Percentiles rank a stretch among this genome's conserved stretches.
Conservation (phyloP, 2,888 invertebrate species). For the Sphecodes monilicornis region DNA sequence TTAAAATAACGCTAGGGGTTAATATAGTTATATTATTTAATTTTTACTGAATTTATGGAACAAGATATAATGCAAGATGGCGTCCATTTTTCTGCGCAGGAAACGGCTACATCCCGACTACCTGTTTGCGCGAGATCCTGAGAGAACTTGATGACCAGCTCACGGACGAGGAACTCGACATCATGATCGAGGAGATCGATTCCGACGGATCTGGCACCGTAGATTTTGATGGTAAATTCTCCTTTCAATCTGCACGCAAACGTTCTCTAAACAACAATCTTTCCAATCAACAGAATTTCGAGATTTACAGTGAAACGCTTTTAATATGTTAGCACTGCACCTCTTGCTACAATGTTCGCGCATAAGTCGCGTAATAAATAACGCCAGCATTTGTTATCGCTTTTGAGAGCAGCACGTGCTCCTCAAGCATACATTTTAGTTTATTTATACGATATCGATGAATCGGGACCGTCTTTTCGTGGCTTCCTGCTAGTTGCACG, state of each 20-base stretch:
- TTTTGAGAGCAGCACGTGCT: slow-evolving; percentile 15
- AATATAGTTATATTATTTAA: not conserved
- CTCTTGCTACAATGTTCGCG: not conserved
- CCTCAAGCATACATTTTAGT: slow-evolving; percentile 9
- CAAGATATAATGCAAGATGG: not conserved
- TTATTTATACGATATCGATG: slow-evolving; percentile 53
- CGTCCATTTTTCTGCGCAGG: slow-evolving; percentile 84
- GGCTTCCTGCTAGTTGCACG: slow-evolving; percentile 31
- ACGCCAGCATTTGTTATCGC: slow-evolving; percentile 30
- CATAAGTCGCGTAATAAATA: slow-evolving; percentile 38
- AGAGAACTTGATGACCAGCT: slow-evolving; percentile 98
- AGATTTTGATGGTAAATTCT: slow-evolving; percentile 96
- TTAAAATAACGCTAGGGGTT: no score
- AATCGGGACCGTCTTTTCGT: slow-evolving; percentile 29
- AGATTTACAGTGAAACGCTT: not conserved
- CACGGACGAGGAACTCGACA: slow-evolving; percentile 96
- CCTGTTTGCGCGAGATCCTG: slow-evolving; percentile 96
- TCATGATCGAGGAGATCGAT: slow-evolving; percentile 99
- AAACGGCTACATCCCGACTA: slow-evolving; percentile 96
- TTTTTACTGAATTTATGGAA: not conserved
- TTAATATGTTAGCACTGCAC: not conserved
- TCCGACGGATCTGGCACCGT: slow-evolving; percentile 99
- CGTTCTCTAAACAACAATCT: not conserved
- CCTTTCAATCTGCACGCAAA: not conserved
- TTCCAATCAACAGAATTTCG: not conserved